These are phyloP conservation scores for Phaonia tiefii DNA, from an alignment of 2,888 invertebrate genomes.

Conservation along the genomic window DNA sequence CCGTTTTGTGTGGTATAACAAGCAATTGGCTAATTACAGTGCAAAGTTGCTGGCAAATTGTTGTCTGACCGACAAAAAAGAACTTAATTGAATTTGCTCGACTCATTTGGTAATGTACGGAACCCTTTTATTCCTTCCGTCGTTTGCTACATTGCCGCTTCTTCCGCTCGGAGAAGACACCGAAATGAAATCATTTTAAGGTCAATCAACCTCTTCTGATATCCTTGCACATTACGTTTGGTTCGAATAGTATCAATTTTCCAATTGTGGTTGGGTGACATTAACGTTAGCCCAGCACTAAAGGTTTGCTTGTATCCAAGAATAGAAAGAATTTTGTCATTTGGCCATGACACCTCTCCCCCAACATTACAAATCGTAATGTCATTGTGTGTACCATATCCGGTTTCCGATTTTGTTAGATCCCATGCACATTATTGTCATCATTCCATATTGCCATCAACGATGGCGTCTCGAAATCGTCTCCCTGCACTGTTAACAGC, in stretches of 20 bases:
- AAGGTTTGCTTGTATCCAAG: slow-evolving; percentile 13
- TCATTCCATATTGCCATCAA: slow-evolving; percentile 52
- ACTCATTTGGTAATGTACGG: slow-evolving; percentile 44
- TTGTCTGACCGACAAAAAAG: slow-evolving; percentile 70
- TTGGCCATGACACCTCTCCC: not conserved
- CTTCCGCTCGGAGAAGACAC: not conserved
- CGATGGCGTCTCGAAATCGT: slow-evolving; percentile 59
- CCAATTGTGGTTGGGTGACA: slow-evolving; percentile 64
- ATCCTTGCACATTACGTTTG: slow-evolving; percentile 41
- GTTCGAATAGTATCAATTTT: slow-evolving; percentile 55
- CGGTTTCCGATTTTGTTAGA: slow-evolving; percentile 64
- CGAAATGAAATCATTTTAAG: slow-evolving; percentile 41
- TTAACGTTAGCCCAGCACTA: slow-evolving; percentile 55
- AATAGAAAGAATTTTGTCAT: not conserved
- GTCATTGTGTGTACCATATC: slow-evolving; percentile 61
- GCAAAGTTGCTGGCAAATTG: slow-evolving; percentile 76
- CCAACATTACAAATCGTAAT: slow-evolving; percentile 34
- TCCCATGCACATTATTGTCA: slow-evolving; percentile 57
- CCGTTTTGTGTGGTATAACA: slow-evolving; percentile 58
- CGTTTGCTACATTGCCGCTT: not conserved
- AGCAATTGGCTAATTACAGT: slow-evolving; percentile 77
- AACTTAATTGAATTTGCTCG: slow-evolving; percentile 76
- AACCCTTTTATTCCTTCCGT: slow-evolving; percentile 15
- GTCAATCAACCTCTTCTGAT: slow-evolving; percentile 57
- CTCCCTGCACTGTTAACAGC: slow-evolving; percentile 52